Base-by-base conservation (phyloP, 2,888 invertebrate genomes). In the Pyrocoelia pectoralis region DNA sequence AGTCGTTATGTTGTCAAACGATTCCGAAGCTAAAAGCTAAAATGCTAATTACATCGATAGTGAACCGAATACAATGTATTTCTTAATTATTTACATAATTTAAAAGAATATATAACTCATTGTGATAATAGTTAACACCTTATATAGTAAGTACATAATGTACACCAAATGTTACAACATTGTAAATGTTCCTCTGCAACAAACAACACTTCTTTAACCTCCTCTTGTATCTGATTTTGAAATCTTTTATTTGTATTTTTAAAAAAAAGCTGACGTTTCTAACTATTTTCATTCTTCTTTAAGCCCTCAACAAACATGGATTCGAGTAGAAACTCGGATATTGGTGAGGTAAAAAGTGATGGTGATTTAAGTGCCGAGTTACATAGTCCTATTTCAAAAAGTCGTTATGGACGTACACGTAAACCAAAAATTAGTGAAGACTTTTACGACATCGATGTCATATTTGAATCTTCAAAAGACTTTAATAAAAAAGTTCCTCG, bases 321-420 rank as follows among this genome's bases (percentile, higher is more conserved):
- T n/a, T 2, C n/a, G n/a, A 33, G 9, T 3, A 33, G n/a, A n/a
- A n/a, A 8, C n/a, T 33, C 33, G 33, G 33, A 33, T 33, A n/a
- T 33, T 33, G 9, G 3, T n/a, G n/a, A n/a, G n/a, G n/a, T n/a
- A n/a, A n/a, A n/a, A n/a, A n/a, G n/a, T n/a, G 10, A 33, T 3
- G n/a, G n/a, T 2, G 33, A 33, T n/a, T n/a, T 33, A 33, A 33
- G n/a, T 33, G n/a, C 33, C 2, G 33, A 28, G 12, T 10, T 29
- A 17, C 14, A 13, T 10, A 52, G 52, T 17, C 52, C 52, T 1
- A 6, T 52, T 10, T 29, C 33, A 17, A 52, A 52, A 19, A 88
- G 88, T 69, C 84, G 88, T 10, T 88, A 87, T 77, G 88, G 88
- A 6, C 82, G 88, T 74, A 81, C 85, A 53, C 83, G 86, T 24